A percentile compares a stretch with the other conserved stretches of the same genome.
These are phyloP conservation scores for Cercopithecus hamlyni DNA, from an alignment of 2,797 vertebrate genomes.

Conservation along the genomic window DNA sequence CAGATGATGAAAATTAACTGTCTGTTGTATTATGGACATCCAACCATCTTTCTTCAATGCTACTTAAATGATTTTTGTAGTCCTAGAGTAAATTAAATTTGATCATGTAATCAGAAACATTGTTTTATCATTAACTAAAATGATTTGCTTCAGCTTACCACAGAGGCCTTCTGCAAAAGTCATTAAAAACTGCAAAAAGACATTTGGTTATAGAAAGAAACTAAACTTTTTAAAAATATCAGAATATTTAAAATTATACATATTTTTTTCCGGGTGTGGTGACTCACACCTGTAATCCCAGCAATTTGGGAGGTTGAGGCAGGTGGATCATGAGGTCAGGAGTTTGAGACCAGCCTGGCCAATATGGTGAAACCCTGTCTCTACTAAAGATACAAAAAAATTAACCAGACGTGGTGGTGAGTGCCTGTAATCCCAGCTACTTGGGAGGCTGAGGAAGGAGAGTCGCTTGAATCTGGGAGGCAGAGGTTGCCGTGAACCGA, in stretches of 20 bases:
- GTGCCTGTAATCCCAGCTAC: background rate
- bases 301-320: too few relatives aligned
- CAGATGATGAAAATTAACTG: conserved; percentile 72
- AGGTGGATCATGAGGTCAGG: too few relatives aligned
- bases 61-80: conserved; percentile 60
- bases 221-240: background rate
- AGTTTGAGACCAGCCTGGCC: too few relatives aligned
- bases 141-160: conserved; percentile 32
- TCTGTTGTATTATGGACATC: conserved; percentile 66
- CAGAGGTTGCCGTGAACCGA: background rate
- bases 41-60: conserved; percentile 69
- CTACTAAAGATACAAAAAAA: background rate
- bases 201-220: background rate
- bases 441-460: background rate
- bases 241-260: background rate
- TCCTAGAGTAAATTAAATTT: conserved; percentile 80
- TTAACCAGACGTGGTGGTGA: background rate
- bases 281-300: too few relatives aligned
- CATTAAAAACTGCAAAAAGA: background rate
- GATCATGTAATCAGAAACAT: background rate
- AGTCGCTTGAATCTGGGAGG: background rate
- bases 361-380: background rate
- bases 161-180: background rate
- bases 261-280: too few relatives aligned
- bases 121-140: conserved; percentile 70